Percentiles rank a stretch among this genome's conserved stretches.
Conservation (phyloP, 2,113 vertebrate genomes). For the Phyllopteryx taeniolatus region DNA sequence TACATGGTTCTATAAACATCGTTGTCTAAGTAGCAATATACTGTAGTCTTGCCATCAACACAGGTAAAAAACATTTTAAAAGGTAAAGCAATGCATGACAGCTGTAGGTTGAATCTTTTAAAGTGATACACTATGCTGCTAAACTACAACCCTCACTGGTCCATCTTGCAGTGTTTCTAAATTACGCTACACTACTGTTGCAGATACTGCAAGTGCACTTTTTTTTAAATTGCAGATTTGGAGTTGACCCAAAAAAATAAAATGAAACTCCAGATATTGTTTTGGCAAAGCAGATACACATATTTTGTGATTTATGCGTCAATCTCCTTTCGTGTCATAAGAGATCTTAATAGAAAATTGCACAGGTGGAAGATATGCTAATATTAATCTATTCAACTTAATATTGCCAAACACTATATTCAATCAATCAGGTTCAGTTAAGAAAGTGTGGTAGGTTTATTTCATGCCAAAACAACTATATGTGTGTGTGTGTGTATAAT, state of each 20-base stretch:
- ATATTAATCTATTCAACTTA: not conserved
- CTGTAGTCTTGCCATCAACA: constrained; percentile 33
- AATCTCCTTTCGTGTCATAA: not conserved
- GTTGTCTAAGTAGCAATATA: constrained; percentile 55
- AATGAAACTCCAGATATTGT: constrained; percentile 11
- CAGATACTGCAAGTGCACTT: constrained; percentile 32
- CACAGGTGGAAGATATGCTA: not conserved
- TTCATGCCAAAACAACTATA: not conserved
- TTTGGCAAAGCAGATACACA: constrained; percentile 39
- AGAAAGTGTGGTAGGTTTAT: not conserved
- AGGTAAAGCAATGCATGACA: constrained; percentile 41
- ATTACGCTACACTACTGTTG: constrained; percentile 25
- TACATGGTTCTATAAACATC: constrained; percentile 57
- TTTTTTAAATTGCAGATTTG: constrained; percentile 31
- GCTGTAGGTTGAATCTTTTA: not conserved
- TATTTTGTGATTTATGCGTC: constrained; percentile 21
- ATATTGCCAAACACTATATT: not conserved
- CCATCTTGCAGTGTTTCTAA: constrained; percentile 44
- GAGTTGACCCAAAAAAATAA: constrained; percentile 18
- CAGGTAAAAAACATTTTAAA: constrained; percentile 31
- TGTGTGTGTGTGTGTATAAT: too few relatives aligned
- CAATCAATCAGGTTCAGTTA: not conserved
- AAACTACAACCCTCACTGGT: constrained; percentile 39
- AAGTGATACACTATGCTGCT: constrained; percentile 51
- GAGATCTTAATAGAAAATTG: not conserved